These are phyloP conservation scores for Psylliodes chrysocephalus DNA, from an alignment of 2,888 invertebrate species.

Conservation along the genomic window DNA sequence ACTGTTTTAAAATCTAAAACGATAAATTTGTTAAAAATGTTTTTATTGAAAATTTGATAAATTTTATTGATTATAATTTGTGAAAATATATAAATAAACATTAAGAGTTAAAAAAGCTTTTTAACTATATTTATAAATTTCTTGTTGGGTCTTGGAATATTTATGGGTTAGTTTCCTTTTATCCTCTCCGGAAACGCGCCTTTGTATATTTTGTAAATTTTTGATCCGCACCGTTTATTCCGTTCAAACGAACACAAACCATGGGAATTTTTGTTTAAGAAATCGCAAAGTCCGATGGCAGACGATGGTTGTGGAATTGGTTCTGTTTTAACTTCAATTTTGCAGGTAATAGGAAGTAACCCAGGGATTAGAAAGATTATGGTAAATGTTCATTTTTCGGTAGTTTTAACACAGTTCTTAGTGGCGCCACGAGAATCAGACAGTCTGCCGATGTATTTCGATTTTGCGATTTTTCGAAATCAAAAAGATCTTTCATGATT, in stretches of 20 bases:
- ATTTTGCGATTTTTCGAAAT: background rate
- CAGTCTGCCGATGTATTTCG: constrained; percentile 33
- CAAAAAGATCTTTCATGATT: background rate
- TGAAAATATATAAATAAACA: no score
- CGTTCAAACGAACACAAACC: constrained; percentile 56
- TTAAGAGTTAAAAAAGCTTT: no score
- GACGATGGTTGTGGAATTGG: constrained; percentile 21
- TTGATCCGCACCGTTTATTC: constrained; percentile 59
- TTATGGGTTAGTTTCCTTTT: no score
- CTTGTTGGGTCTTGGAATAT: no score
- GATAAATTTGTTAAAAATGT: no score
- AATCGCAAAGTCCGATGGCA: constrained; percentile 26
- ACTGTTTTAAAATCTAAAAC: no score
- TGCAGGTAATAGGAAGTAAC: constrained; percentile 47
- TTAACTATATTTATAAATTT: background rate
- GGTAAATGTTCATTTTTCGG: constrained; percentile 57
- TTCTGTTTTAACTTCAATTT: constrained; percentile 47
- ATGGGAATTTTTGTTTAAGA: constrained; percentile 46
- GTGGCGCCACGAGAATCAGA: constrained; percentile 52
- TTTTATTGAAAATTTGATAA: no score
- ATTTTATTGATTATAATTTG: no score
- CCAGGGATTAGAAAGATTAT: constrained; percentile 56
- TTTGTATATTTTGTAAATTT: constrained; percentile 45
- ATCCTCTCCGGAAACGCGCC: background rate
- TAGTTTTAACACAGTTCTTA: constrained; percentile 52